Conservation (phyloP, 2,888 invertebrate species). For the Lasioglossum calceatum region DNA sequence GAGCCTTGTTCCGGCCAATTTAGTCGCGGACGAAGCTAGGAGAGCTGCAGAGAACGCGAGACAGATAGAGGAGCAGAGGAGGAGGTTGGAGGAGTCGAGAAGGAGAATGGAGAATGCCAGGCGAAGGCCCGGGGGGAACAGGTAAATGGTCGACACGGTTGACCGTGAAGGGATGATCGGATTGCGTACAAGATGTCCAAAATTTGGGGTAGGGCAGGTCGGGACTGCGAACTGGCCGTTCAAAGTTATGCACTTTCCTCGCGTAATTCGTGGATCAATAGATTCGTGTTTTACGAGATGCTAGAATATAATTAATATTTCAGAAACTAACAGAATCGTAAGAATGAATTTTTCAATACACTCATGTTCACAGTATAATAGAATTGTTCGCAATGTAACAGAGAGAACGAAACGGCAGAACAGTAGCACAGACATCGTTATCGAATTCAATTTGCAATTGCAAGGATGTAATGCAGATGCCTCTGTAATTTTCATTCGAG, state of each 20-base stretch:
- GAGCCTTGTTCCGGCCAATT: conserved; percentile 62
- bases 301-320: background rate
- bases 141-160: conserved; percentile 36
- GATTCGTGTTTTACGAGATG: background rate
- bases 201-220: background rate
- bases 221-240: background rate
- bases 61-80: conserved; percentile 61
- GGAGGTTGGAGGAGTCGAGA: conserved; percentile 46
- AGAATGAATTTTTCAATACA: background rate
- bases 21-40: conserved; percentile 47
- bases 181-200: background rate
- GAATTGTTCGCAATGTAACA: background rate
- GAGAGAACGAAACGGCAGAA: background rate
- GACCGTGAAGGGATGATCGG: background rate
- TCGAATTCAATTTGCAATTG: background rate
- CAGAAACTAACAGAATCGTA: background rate
- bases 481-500: background rate
- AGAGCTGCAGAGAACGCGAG: conserved; percentile 56
- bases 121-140: conserved; percentile 38
- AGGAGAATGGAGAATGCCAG: conserved; percentile 47
- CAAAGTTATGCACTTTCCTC: too few species aligned
- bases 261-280: background rate
- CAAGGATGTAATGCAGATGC: background rate
- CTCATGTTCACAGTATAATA: background rate
- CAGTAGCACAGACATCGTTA: background rate